Conservation (phyloP, 2,113 vertebrate species). For the Cebidichthys violaceus region DNA sequence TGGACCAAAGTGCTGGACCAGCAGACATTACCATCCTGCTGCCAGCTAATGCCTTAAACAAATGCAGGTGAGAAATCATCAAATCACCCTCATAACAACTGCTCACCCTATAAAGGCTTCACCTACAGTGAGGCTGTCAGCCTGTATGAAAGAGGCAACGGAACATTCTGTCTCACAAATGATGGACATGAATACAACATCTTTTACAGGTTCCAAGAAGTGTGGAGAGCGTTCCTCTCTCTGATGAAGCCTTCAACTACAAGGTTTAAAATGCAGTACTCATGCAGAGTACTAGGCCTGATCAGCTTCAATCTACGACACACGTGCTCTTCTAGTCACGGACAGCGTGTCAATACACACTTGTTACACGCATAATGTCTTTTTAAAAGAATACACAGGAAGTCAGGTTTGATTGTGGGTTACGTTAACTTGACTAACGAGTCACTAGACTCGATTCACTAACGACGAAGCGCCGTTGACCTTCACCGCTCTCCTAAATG, state of each 20-base stretch:
- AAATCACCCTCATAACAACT: background rate
- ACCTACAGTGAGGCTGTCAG: background rate
- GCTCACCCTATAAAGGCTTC: background rate
- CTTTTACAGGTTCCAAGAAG: background rate
- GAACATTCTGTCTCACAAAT: background rate
- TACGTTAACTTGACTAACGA: background rate
- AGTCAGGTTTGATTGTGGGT: background rate
- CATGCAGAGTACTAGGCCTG: background rate
- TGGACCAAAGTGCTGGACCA: background rate
- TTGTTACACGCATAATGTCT: background rate
- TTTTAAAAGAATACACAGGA: background rate
- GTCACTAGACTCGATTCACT: too few species aligned
- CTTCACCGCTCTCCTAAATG: too few species aligned
- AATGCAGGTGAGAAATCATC: background rate
- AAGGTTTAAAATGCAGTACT: background rate
- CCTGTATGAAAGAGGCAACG: background rate
- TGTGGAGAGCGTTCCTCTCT: background rate
- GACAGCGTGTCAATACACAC: too few species aligned
- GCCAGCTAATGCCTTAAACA: background rate
- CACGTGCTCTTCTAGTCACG: background rate
- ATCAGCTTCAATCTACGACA: background rate
- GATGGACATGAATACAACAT: background rate
- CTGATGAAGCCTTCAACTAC: background rate
- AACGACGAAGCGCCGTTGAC: too few species aligned
- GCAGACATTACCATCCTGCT: background rate